Base-by-base conservation (phyloP, 2,888 invertebrate species). In the Eurois occulta region DNA sequence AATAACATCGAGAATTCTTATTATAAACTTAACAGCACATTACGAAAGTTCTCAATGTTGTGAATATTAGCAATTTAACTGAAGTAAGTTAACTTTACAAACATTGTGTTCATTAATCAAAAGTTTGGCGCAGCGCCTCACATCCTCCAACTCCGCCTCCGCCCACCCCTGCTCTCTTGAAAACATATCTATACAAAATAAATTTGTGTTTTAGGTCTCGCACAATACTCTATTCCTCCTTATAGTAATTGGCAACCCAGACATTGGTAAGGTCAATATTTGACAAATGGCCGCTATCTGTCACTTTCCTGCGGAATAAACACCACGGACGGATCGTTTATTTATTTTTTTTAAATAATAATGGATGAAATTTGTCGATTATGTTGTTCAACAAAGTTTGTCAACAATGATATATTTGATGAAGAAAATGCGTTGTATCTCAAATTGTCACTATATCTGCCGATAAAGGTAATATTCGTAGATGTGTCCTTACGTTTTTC, bases 401-500 rank as follows among this genome's bases (percentile, higher is more conserved):
- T 98, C 70, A 97, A 97, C 91, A 97, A 98, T 91, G 96, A 97
- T 90, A 98, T 98, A 93, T 98, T 98, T 92, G 98, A 97, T 87
- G 97, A 97, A 87, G 97, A 97, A 90, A 97, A 97, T 90, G 97
- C 98, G 85, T 96, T 98, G 88, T 97, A 97, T 91, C 93, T 97
- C 86, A 98, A 98, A 97, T 98, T 98, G 95, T 97, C 97, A 81
- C 96, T 98, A 88, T 98, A 98, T 94, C 97, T 98, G 93, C 98
- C 98, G 93, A 97, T 98, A 92, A 98, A 98, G 98, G 98, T 98
- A 97, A 80, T 65, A 60, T 75, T 85, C 55, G 58, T 74, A 60
- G 28, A 38, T 64, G 70, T 77, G 65, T 81, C 46, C 72, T 78
- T 81, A 70, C 67, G 70, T 80, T 83, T 80, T 88, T 78, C 58